A percentile compares a stretch with the other conserved stretches of the same genome.
phyloP scores from a whole-genome alignment of 2,113 vertebrate genomes.

The Cariama cristata region DNA sequence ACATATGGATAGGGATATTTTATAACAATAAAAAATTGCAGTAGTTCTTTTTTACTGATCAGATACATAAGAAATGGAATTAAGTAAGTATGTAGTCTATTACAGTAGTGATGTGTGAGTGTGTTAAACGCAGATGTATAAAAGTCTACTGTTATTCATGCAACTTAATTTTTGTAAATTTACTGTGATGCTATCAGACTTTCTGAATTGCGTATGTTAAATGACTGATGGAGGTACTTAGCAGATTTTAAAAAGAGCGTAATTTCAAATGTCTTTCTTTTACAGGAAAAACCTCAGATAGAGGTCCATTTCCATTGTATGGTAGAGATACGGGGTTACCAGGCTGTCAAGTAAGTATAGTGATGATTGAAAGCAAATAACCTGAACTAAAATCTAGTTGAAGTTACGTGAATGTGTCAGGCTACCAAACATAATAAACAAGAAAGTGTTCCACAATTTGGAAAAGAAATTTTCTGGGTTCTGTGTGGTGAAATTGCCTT shows the following conservation, averaged over 20 bases:
- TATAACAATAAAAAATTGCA: neutral
- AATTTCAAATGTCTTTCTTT: conserved; percentile 53
- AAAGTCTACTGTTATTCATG: neutral
- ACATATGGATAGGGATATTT: neutral
- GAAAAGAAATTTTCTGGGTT: neutral
- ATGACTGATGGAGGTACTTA: neutral
- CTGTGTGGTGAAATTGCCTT: neutral
- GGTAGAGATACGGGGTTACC: conserved; percentile 88
- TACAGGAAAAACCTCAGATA: conserved; percentile 91
- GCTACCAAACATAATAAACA: neutral
- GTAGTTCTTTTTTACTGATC: neutral
- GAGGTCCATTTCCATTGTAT: conserved; percentile 86
- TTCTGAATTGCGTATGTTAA: neutral
- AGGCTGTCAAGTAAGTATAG: conserved; percentile 88
- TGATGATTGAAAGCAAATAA: neutral
- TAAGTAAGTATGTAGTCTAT: neutral
- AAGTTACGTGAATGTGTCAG: neutral
- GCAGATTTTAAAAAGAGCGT: neutral
- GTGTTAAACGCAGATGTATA: neutral
- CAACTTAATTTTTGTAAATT: neutral
- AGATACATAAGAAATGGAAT: neutral
- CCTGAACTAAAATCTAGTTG: neutral
- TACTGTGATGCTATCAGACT: neutral
- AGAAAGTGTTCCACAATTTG: neutral
- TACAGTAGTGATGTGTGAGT: neutral